phyloP scores from a whole-genome alignment of 2,113 vertebrate genomes.

The Beaufortia kweichowensis region DNA sequence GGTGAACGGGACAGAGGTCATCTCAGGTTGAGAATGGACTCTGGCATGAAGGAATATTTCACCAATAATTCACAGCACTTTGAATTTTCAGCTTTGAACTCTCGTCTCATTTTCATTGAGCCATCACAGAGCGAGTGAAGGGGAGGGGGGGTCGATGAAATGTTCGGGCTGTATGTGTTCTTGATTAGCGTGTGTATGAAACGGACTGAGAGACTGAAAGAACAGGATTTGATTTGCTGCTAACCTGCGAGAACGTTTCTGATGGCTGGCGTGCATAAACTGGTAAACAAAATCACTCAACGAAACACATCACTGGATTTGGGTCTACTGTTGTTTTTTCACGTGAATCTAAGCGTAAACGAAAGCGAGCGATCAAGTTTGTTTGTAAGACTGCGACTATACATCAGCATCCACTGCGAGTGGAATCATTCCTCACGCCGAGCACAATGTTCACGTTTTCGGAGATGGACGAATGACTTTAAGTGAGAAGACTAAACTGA shows the following conservation, averaged over 20 bases:
- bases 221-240: constrained; percentile 64
- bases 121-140: constrained; percentile 76
- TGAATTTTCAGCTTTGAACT: constrained; percentile 81
- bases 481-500: neutral
- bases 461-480: constrained; percentile 8
- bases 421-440: constrained; percentile 36
- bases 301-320: constrained; percentile 77
- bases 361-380: constrained; percentile 11
- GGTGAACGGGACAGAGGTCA: constrained; percentile 80
- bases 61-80: constrained; percentile 89
- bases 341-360: constrained; percentile 60
- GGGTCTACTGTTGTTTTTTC: constrained; percentile 65
- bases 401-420: neutral
- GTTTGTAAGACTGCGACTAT: constrained; percentile 6
- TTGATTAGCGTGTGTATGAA: constrained; percentile 71
- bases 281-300: constrained; percentile 64
- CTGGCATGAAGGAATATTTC: constrained; percentile 88
- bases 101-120: constrained; percentile 80
- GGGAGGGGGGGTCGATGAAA: constrained; percentile 50
- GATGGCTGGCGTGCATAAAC: constrained; percentile 63
- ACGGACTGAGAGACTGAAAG: constrained; percentile 64
- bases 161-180: constrained; percentile 68
- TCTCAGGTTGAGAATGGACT: constrained; percentile 51
- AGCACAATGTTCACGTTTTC: neutral
- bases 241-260: constrained; percentile 64